A percentile compares a stretch with the other conserved stretches of the same genome.
These are phyloP conservation scores for Octopus sinensis DNA, from an alignment of 1,140 invertebrate species.

Conservation along the genomic window DNA sequence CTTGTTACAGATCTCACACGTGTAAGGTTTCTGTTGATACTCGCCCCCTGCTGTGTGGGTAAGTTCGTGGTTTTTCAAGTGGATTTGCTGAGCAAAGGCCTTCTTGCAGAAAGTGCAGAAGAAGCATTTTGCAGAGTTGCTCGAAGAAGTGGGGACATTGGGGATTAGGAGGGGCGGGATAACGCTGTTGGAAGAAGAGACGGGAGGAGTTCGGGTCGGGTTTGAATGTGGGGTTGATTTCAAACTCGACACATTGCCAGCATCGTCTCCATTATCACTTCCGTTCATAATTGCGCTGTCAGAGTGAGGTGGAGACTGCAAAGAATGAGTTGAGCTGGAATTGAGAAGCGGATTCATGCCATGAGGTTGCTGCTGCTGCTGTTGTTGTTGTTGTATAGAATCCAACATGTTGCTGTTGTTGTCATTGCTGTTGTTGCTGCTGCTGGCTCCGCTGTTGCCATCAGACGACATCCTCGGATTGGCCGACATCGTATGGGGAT, in stretches of 20 bases:
- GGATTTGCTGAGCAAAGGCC: constrained; percentile 33
- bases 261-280: no score
- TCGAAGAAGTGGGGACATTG: neutral
- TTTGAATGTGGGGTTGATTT: no score
- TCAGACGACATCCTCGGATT: neutral
- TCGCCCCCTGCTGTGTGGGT: constrained; percentile 56
- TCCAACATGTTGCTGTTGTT: neutral
- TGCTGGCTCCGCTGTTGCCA: neutral
- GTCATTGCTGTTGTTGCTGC: neutral
- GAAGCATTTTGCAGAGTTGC: neutral
- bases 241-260: no score
- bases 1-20: constrained; percentile 31
- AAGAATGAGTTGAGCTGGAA: no score
- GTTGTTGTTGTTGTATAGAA: neutral
- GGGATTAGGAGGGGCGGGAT: neutral
- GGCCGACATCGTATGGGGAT: neutral
- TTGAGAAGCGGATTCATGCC: no score
- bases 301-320: no score
- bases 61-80: constrained; percentile 32
- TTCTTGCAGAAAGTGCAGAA: constrained; percentile 25
- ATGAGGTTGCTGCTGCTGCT: neutral
- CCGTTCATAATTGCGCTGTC: no score
- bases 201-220: no score
- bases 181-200: no score
- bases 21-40: constrained; percentile 62